phyloP scores from a whole-genome alignment of 1,140 invertebrate species.

The Drosophila arawakana region DNA sequence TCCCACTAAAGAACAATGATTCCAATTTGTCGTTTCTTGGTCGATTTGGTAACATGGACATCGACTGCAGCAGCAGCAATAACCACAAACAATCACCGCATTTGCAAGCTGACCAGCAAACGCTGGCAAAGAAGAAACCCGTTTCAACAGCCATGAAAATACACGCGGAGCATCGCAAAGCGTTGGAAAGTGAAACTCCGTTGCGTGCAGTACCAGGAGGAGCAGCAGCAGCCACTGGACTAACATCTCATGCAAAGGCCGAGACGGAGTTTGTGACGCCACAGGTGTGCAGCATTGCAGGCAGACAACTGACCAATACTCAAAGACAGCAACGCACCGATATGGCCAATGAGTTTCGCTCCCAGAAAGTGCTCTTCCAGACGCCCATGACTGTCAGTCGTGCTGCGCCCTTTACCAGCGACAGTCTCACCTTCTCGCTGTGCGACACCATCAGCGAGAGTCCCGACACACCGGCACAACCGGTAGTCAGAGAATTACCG shows the following conservation, averaged over 20 bases:
- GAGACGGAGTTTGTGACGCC: constrained; percentile 75
- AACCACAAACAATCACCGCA: constrained; percentile 38
- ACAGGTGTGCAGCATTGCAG: constrained; percentile 58
- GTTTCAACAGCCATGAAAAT: constrained; percentile 41
- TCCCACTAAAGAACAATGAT: constrained; percentile 30
- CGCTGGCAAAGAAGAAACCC: constrained; percentile 19
- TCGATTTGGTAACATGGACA: constrained; percentile 70
- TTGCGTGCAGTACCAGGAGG: constrained; percentile 31
- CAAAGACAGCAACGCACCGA: constrained; percentile 46
- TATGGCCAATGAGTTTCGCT: constrained; percentile 73
- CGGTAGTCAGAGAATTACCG: constrained; percentile 3
- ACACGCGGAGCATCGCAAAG: constrained; percentile 53
- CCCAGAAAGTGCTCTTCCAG: constrained; percentile 81
- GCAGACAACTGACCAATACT: constrained; percentile 24
- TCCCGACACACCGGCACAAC: constrained; percentile 53
- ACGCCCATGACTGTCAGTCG: constrained; percentile 80
- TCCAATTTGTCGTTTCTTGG: constrained; percentile 70
- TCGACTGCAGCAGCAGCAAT: constrained; percentile 53
- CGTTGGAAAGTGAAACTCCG: constrained; percentile 54
- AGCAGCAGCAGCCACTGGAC: background rate
- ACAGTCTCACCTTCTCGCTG: constrained; percentile 73
- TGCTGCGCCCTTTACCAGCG: constrained; percentile 55
- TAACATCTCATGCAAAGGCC: constrained; percentile 32
- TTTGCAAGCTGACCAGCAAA: constrained; percentile 12
- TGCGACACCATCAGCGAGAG: constrained; percentile 78